Evolutionary conservation across 1,140 invertebrate genomes (phyloP).

Genomic region (Aplysia californica): DNA sequence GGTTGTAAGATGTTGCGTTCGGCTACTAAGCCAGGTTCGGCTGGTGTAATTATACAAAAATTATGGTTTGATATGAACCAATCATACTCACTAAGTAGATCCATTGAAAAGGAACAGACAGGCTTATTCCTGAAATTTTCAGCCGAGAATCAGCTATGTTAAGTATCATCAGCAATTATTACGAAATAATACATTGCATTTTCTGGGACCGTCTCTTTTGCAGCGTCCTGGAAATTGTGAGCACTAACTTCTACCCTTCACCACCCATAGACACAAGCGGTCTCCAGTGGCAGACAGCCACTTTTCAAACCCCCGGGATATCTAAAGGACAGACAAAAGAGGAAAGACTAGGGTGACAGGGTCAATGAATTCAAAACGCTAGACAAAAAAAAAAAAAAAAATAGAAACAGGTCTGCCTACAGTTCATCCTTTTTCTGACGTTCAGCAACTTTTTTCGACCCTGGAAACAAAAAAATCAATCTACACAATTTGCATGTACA

Average conservation of each 20-base stretch:
- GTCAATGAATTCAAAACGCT: too few relatives aligned
- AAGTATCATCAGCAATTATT: slow-evolving; percentile 4
- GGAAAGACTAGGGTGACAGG: background rate
- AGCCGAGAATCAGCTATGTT: slow-evolving; percentile 33
- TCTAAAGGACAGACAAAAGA: background rate
- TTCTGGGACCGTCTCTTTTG: background rate
- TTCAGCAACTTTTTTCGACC: too few relatives aligned
- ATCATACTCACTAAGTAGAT: slow-evolving; percentile 34
- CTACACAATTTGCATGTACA: too few relatives aligned
- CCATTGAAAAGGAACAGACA: slow-evolving; percentile 31
- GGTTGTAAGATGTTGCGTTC: slow-evolving; percentile 26
- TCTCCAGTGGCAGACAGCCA: background rate
- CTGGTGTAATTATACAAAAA: slow-evolving; percentile 36
- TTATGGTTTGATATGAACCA: slow-evolving; percentile 35
- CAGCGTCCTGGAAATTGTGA: background rate
- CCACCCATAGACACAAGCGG: background rate
- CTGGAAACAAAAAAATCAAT: too few relatives aligned
- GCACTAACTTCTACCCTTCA: too few relatives aligned
- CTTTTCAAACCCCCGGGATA: background rate
- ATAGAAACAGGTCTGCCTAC: too few relatives aligned
- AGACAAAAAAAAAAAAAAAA: too few relatives aligned
- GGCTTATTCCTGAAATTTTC: slow-evolving; percentile 33
- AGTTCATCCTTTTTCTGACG: too few relatives aligned
- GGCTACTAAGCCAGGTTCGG: slow-evolving; percentile 32
- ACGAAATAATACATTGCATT: slow-evolving; percentile 1